phyloP scores from a whole-genome alignment of 1,140 invertebrate genomes.

The Tetranychus cinnabarinus region DNA sequence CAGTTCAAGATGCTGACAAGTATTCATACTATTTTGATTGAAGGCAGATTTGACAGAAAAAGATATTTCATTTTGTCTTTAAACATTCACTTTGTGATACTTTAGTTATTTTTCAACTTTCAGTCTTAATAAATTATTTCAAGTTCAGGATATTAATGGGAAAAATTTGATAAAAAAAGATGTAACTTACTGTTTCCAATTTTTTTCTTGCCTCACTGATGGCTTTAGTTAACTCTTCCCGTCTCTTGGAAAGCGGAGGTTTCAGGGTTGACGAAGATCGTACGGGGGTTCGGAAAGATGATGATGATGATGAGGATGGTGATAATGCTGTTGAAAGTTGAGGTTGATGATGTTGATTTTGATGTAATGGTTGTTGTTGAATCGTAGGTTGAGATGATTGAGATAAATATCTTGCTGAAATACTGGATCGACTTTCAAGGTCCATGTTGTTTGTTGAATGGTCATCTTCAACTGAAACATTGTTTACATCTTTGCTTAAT shows the following conservation, averaged over 20 bases:
- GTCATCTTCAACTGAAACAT: background rate
- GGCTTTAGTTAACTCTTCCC: conserved; percentile 50
- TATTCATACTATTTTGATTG: too few species aligned
- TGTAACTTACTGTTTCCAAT: conserved; percentile 51
- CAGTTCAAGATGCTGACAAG: too few species aligned
- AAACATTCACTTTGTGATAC: too few species aligned
- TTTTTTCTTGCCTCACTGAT: conserved; percentile 55
- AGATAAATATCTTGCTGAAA: conserved; percentile 15
- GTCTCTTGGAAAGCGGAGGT: conserved; percentile 28
- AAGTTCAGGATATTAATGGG: too few species aligned
- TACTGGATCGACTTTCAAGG: background rate
- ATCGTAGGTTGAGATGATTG: conserved; percentile 12
- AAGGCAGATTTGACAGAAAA: too few species aligned
- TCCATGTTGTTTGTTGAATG: background rate
- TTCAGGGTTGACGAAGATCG: background rate
- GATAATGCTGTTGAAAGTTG: background rate
- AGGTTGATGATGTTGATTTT: background rate
- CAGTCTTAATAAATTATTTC: too few species aligned
- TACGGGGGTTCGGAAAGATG: background rate
- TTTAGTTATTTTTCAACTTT: too few species aligned
- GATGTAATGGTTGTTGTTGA: background rate
- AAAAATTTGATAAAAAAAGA: background rate
- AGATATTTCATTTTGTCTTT: too few species aligned
- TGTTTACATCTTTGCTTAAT: background rate
- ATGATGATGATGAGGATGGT: background rate